A percentile compares a stretch with the other conserved stretches of the same genome.
These are phyloP conservation scores for Cydia pomonella DNA, from an alignment of 1,140 invertebrate species.

Conservation along the genomic window DNA sequence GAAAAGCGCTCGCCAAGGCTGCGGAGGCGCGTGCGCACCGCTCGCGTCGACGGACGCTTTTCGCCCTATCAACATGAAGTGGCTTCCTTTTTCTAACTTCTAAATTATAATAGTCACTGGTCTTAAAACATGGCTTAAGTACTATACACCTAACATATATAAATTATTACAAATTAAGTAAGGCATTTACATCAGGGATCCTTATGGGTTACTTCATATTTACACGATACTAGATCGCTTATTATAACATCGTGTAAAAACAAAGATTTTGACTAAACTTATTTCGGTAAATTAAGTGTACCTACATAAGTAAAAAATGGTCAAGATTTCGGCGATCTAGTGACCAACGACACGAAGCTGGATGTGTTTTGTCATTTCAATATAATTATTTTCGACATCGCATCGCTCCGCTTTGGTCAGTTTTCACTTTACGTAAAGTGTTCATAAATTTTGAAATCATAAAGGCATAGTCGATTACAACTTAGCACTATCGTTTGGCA, in stretches of 20 bases:
- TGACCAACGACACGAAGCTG: slow-evolving; percentile 67
- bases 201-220: slow-evolving; percentile 71
- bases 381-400: slow-evolving; percentile 38
- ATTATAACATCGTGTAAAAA: slow-evolving; percentile 75
- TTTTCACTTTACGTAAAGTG: slow-evolving; percentile 47
- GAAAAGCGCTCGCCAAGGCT: slow-evolving; percentile 73
- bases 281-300: slow-evolving; percentile 77
- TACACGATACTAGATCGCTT: slow-evolving; percentile 71
- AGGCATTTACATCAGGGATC: slow-evolving; percentile 78
- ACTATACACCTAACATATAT: slow-evolving; percentile 81
- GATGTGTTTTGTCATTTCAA: slow-evolving; percentile 41
- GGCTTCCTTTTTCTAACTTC: slow-evolving; percentile 66
- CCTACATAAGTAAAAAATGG: slow-evolving; percentile 65
- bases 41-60: slow-evolving; percentile 67
- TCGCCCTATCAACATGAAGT: slow-evolving; percentile 57
- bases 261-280: slow-evolving; percentile 78
- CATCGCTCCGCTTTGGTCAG: slow-evolving; percentile 55
- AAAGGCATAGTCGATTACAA: slow-evolving; percentile 67
- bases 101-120: slow-evolving; percentile 80
- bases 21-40: slow-evolving; percentile 36
- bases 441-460: slow-evolving; percentile 59
- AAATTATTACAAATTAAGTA: slow-evolving; percentile 81
- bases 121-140: slow-evolving; percentile 81
- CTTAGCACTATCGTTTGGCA: slow-evolving; percentile 79
- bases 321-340: slow-evolving; percentile 79